Percentiles rank a stretch among this genome's conserved stretches.
Evolutionary conservation across 92 coral and sea anemone genomes (phyloP).

Genomic region (Pocillopora grandis): DNA sequence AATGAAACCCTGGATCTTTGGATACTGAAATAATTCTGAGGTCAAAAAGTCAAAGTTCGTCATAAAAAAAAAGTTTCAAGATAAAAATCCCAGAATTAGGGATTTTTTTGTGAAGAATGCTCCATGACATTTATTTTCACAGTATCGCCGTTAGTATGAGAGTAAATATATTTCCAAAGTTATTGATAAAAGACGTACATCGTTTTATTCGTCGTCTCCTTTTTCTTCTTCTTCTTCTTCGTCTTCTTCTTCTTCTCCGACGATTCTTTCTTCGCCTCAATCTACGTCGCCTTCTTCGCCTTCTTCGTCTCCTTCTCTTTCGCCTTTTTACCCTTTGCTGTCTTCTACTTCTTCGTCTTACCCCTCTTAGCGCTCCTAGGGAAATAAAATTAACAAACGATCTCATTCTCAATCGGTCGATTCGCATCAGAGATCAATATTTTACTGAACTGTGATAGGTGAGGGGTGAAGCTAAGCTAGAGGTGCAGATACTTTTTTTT

Average conservation of each 20-base stretch:
- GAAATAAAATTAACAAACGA: neutral
- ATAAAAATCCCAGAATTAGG: too few species aligned
- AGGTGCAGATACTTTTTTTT: too few species aligned
- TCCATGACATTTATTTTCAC: too few species aligned
- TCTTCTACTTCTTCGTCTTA: constrained; percentile 13
- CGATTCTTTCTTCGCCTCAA: constrained; percentile 8
- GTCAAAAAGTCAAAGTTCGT: too few species aligned
- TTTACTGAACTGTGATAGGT: too few species aligned
- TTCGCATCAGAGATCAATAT: neutral
- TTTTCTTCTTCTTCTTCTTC: neutral
- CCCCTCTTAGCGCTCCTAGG: constrained; percentile 18
- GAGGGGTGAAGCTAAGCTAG: too few species aligned
- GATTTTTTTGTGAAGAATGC: too few species aligned
- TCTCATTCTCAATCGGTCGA: neutral
- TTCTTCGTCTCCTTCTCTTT: constrained; percentile 26
- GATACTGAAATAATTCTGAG: too few species aligned
- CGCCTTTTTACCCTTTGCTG: constrained; percentile 3
- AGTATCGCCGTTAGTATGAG: too few species aligned
- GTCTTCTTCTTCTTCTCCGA: neutral
- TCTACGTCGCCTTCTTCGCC: neutral
- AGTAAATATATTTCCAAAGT: too few species aligned
- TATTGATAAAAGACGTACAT: constrained; percentile 14
- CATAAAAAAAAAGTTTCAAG: too few species aligned
- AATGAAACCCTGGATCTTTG: too few species aligned
- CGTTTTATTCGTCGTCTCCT: constrained; percentile 29